Conservation (phyloP, 2,888 invertebrate genomes). For the Nomada hirtipes region DNA sequence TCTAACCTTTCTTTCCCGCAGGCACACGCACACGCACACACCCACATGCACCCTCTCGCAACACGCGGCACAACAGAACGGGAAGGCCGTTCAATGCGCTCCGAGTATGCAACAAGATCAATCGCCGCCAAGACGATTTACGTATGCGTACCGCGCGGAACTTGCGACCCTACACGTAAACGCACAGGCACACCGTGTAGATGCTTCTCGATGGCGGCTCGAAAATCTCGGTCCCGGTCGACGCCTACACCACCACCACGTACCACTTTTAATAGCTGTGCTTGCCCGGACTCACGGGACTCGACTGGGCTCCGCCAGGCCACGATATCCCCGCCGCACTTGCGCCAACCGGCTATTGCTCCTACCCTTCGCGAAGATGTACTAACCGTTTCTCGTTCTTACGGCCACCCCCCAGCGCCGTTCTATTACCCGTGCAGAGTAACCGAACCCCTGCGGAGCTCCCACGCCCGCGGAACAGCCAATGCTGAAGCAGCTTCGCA, state of each 20-base stretch:
- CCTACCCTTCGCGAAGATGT: conserved; percentile 61
- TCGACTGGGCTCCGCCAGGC: conserved; percentile 80
- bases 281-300: conserved; percentile 83
- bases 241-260: conserved; percentile 74
- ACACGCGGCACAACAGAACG: conserved; percentile 69
- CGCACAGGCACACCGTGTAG: conserved; percentile 46
- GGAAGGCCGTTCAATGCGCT: conserved; percentile 37
- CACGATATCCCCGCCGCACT: conserved; percentile 70
- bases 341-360: conserved; percentile 70
- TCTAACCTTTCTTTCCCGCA: conserved; percentile 36
- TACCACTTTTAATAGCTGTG: conserved; percentile 72
- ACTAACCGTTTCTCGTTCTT: conserved; percentile 68
- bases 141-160: conserved; percentile 50
- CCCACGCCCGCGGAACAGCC: conserved; percentile 71
- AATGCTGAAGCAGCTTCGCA: conserved; percentile 55
- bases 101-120: conserved; percentile 7
- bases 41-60: conserved; percentile 51
- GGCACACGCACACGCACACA: conserved; percentile 28
- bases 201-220: conserved; percentile 60
- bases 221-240: conserved; percentile 69
- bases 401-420: conserved; percentile 65
- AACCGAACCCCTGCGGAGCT: conserved; percentile 65
- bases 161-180: conserved; percentile 35
- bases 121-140: background rate
- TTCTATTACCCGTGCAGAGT: conserved; percentile 65